These are phyloP conservation scores for Leptoclinus maculatus DNA, from an alignment of 2,797 vertebrate species.

Conservation along the genomic window DNA sequence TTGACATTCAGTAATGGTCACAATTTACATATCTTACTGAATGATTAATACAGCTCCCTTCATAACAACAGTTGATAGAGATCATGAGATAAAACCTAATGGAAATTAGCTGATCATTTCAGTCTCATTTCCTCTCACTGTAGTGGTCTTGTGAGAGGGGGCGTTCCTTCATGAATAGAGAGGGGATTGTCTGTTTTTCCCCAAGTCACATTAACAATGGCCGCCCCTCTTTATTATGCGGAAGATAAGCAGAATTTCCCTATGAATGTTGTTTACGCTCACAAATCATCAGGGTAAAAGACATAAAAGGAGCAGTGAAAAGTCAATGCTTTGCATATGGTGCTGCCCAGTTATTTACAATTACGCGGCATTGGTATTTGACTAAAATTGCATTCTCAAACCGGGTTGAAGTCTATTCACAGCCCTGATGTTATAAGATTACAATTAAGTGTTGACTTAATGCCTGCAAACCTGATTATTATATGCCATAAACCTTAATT, in stretches of 20 bases:
- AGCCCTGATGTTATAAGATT: slow-evolving; percentile 64
- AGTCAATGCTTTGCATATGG: slow-evolving; percentile 60
- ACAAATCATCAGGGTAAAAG: slow-evolving; percentile 60
- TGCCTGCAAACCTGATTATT: slow-evolving; percentile 63
- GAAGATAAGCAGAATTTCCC: slow-evolving; percentile 77
- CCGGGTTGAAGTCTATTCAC: slow-evolving; percentile 56
- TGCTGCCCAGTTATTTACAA: slow-evolving; percentile 55
- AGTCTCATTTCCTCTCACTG: slow-evolving; percentile 59
- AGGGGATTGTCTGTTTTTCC: slow-evolving; percentile 56
- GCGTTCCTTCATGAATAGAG: slow-evolving; percentile 55
- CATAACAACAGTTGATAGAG: slow-evolving; percentile 47
- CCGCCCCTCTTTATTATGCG: slow-evolving; percentile 50
- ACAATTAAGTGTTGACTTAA: slow-evolving; percentile 71
- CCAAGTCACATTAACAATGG: slow-evolving; percentile 68
- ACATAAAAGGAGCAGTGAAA: slow-evolving; percentile 55
- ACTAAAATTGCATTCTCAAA: slow-evolving; percentile 57
- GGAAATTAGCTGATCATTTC: slow-evolving; percentile 61
- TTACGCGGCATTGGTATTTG: slow-evolving; percentile 50
- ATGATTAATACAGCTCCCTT: slow-evolving; percentile 53
- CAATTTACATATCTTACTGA: slow-evolving; percentile 79
- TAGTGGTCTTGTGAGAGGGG: slow-evolving; percentile 43
- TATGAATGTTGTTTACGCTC: slow-evolving; percentile 79
- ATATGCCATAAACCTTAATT: slow-evolving; percentile 56
- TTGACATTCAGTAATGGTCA: slow-evolving; percentile 84
- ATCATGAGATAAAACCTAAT: slow-evolving; percentile 61